These are phyloP conservation scores for Rhea pennata DNA, from an alignment of 2,113 vertebrate genomes.

Conservation along the genomic window DNA sequence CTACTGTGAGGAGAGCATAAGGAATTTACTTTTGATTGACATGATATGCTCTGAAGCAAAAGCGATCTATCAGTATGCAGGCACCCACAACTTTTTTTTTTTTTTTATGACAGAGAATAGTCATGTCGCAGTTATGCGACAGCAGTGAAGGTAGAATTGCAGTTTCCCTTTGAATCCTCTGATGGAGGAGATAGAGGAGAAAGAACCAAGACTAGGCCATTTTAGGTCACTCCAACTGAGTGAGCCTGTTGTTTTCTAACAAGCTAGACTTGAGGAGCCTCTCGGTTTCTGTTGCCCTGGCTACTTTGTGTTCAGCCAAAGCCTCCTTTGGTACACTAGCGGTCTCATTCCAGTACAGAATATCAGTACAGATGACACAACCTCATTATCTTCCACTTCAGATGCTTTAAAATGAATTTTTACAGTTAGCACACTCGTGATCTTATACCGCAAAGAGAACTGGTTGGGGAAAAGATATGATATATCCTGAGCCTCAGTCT, in stretches of 20 bases:
- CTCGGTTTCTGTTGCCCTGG: slow-evolving; percentile 56
- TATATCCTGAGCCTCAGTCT: slow-evolving; percentile 6
- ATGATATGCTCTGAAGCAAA: slow-evolving; percentile 61
- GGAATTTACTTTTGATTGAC: slow-evolving; percentile 64
- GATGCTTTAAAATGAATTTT: slow-evolving; percentile 28
- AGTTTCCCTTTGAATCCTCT: slow-evolving; percentile 67
- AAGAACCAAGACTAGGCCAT: slow-evolving; percentile 50
- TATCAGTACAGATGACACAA: slow-evolving; percentile 34
- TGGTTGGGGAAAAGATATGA: slow-evolving; percentile 11
- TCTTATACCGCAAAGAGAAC: slow-evolving; percentile 33
- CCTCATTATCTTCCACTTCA: not conserved
- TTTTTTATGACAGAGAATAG: slow-evolving; percentile 59
- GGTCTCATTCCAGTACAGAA: slow-evolving; percentile 49
- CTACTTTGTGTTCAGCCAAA: slow-evolving; percentile 39
- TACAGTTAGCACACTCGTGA: slow-evolving; percentile 38
- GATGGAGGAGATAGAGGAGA: slow-evolving; percentile 40
- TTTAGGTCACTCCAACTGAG: slow-evolving; percentile 42
- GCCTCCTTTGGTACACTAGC: slow-evolving; percentile 5
- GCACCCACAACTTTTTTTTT: slow-evolving; percentile 65
- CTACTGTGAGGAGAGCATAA: slow-evolving; percentile 58
- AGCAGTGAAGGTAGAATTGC: slow-evolving; percentile 41
- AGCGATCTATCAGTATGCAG: slow-evolving; percentile 58
- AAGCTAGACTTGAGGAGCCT: slow-evolving; percentile 49
- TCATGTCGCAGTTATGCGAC: slow-evolving; percentile 51
- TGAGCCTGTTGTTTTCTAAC: not conserved